Percentiles rank a stretch among this genome's conserved stretches.
phyloP scores from a whole-genome alignment of 2,797 vertebrate species.

The Microctenopoma stevenorrisi region DNA sequence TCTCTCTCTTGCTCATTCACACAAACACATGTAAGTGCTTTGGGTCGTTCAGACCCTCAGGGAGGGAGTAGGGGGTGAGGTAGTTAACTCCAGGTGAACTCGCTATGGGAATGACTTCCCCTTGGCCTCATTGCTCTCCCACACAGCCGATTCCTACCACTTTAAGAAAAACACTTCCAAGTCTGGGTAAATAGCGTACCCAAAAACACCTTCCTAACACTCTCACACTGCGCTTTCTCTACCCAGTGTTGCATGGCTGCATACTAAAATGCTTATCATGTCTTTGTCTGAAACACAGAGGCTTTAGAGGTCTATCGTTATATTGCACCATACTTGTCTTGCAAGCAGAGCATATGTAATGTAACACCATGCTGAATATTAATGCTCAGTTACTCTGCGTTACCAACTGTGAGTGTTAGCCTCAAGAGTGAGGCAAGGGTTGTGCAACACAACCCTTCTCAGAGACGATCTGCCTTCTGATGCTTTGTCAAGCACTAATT shows the following conservation, averaged over 20 bases:
- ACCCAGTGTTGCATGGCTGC: slow-evolving; percentile 22
- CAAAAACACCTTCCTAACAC: slow-evolving; percentile 27
- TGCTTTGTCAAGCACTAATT: slow-evolving; percentile 59
- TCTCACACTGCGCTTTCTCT: slow-evolving; percentile 32
- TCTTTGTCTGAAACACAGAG: slow-evolving; percentile 43
- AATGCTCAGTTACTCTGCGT: slow-evolving; percentile 65
- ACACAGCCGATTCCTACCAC: slow-evolving; percentile 40
- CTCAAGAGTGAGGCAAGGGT: slow-evolving; percentile 63
- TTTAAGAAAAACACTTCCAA: slow-evolving; percentile 13
- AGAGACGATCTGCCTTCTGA: slow-evolving; percentile 49
- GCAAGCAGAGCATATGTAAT: slow-evolving; percentile 68
- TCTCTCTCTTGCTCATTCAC: slow-evolving; percentile 19
- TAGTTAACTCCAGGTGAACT: slow-evolving; percentile 75
- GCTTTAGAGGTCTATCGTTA: slow-evolving; percentile 54
- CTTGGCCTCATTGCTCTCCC: slow-evolving; percentile 50
- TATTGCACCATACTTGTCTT: slow-evolving; percentile 62
- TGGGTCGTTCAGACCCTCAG: slow-evolving; percentile 36
- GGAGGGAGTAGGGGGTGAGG: slow-evolving; percentile 28
- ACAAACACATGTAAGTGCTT: slow-evolving; percentile 40
- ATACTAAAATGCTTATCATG: slow-evolving; percentile 49
- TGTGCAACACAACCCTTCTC: slow-evolving; percentile 64
- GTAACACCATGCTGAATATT: slow-evolving; percentile 70
- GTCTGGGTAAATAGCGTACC: slow-evolving; percentile 50
- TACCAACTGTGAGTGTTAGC: slow-evolving; percentile 54
- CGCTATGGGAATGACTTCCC: slow-evolving; percentile 65